A percentile compares a stretch with the other conserved stretches of the same genome.
These are phyloP conservation scores for Agriopis marginaria DNA, from an alignment of 2,888 invertebrate species.

Conservation along the genomic window DNA sequence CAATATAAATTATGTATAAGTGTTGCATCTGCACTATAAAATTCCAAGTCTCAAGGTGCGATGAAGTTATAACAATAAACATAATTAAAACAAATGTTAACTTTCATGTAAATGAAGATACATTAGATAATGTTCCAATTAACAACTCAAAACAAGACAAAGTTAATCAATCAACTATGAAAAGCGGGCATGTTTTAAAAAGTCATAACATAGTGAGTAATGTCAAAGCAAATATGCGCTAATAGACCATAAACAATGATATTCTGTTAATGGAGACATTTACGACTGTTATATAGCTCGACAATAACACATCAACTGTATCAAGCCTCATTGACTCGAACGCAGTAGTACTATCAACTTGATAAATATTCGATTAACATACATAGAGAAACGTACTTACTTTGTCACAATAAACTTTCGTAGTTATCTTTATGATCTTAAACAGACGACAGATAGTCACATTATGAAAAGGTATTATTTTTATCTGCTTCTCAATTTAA, in stretches of 20 bases:
- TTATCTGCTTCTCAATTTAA: constrained; percentile 45
- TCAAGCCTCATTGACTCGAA: constrained; percentile 81
- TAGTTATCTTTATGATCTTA: constrained; percentile 15
- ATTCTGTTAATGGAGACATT: constrained; percentile 78
- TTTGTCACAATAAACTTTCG: constrained; percentile 26
- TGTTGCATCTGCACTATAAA: constrained; percentile 22
- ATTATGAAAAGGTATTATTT: constrained; percentile 52
- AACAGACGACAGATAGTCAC: constrained; percentile 43
- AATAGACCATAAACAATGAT: constrained; percentile 76
- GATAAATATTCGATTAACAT: constrained; percentile 35
- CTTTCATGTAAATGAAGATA: background rate
- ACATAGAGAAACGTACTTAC: constrained; percentile 12
- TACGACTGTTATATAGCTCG: constrained; percentile 75
- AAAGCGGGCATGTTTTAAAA: constrained; percentile 46
- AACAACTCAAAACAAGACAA: constrained; percentile 2
- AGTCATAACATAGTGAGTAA: constrained; percentile 57
- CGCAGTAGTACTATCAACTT: constrained; percentile 51
- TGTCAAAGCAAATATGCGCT: constrained; percentile 63
- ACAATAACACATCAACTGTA: constrained; percentile 79
- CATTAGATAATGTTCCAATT: constrained; percentile 1
- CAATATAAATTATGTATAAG: constrained; percentile 10
- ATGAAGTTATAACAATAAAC: constrained; percentile 26
- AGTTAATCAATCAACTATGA: constrained; percentile 29
- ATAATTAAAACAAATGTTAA: constrained; percentile 9
- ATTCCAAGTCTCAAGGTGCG: constrained; percentile 25